phyloP scores from a whole-genome alignment of 2,113 vertebrate genomes.

The Melanostigma gelatinosum region DNA sequence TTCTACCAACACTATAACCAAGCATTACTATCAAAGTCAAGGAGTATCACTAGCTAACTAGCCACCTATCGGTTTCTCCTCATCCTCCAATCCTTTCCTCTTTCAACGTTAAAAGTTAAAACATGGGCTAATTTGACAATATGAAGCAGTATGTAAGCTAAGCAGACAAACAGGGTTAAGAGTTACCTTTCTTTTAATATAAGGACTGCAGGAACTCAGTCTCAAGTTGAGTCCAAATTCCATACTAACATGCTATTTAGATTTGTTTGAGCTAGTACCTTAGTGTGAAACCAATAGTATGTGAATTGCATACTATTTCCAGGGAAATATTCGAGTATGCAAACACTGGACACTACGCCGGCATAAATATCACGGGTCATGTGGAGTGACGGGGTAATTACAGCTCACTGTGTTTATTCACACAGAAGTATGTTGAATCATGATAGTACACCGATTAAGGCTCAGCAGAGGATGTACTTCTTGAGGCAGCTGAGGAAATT shows the following conservation, averaged over 20 bases:
- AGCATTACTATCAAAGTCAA: neutral
- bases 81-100: neutral
- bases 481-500: no score
- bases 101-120: neutral
- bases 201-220: neutral
- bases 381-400: neutral
- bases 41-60: neutral
- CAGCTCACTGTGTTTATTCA: no score
- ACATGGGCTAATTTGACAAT: neutral
- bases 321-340: neutral
- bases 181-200: neutral
- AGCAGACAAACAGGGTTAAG: neutral
- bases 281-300: neutral
- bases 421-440: neutral
- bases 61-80: neutral
- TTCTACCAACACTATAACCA: neutral
- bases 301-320: neutral
- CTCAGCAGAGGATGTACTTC: no score
- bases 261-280: neutral
- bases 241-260: neutral
- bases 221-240: no score
- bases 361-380: neutral
- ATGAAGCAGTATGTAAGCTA: neutral
- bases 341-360: neutral
- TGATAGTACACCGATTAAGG: neutral